Evolutionary conservation across 2,797 vertebrate genomes (phyloP), one percentile per base, ranked within the genome.

Genomic region (Gadopsis marmoratus): DNA sequence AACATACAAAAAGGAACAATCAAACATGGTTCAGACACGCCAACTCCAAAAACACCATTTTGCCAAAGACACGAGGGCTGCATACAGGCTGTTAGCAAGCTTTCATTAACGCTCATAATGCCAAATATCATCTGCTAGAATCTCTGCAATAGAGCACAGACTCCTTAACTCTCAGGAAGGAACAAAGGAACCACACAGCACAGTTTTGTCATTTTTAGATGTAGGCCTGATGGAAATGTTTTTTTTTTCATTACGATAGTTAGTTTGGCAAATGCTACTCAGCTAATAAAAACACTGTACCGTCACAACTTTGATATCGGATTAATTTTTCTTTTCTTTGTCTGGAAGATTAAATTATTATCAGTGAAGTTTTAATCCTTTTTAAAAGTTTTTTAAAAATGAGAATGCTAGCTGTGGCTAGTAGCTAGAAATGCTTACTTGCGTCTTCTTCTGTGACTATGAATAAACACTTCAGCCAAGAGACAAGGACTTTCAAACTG

Each of bases 31-130:
- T 47, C 51, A 54, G 39, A 73, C 43, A 26, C 8, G 19, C 54
- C 50, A 37, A 56, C 3, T 37, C 12, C 5, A 55, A n/a, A 70
- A 51, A 62, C 4, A 33, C 3, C 7, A 43, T 54, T 76, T 62
- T 54, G 60, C 33, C 51, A 61, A 65, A 26, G 33, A 59, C 31
- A n/a, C 23, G 58, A 82, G 16, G 50, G 23, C 53, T 80, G 53
- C 4, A 1, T 56, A 16, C 35, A 29, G 35, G 29, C 54, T 78
- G 54, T 47, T 47, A 43, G 23, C 9, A 47, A 37, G 64, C 31
- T 50, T 31, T 37, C 33, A 35, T 50, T 43, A 0, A 17, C 1
- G 17, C 50, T 77, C 21, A 48, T n/a, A 14, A 65, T 60, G 37
- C 29, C 39, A 53, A 50, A 60, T 65, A 29, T 41, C 26, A 29